A percentile compares a stretch with the other conserved stretches of the same genome.
These are phyloP conservation scores for Theretra japonica DNA, from an alignment of 2,888 invertebrate species.

Conservation along the genomic window DNA sequence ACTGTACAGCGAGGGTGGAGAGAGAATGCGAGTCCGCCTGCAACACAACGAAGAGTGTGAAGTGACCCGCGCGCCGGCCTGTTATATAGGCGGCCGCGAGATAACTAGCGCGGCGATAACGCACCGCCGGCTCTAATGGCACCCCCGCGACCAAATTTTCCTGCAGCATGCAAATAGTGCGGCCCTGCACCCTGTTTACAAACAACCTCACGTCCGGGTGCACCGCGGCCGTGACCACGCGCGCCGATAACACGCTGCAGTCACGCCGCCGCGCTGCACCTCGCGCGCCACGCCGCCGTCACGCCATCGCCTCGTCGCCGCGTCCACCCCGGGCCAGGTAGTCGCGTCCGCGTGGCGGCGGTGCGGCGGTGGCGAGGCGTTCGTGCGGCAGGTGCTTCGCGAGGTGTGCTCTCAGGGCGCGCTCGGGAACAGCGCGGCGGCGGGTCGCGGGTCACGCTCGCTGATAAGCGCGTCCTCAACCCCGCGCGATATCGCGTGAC, in stretches of 20 bases:
- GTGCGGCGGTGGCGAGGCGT: too few species aligned
- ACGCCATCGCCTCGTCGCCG: neutral
- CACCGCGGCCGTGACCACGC: constrained; percentile 30
- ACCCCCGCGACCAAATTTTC: constrained; percentile 30
- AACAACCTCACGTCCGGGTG: constrained; percentile 40
- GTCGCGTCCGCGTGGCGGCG: neutral
- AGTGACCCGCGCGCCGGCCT: constrained; percentile 37
- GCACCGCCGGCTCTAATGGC: constrained; percentile 5
- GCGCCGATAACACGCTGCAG: constrained; percentile 3
- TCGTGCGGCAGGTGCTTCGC: neutral
- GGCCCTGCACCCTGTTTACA: constrained; percentile 37
- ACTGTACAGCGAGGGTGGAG: constrained; percentile 26
- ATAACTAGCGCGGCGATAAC: constrained; percentile 30
- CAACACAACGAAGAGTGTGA: constrained; percentile 54
- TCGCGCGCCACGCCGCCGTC: too few species aligned
- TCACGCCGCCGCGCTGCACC: neutral
- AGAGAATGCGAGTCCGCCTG: constrained; percentile 44
- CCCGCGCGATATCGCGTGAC: neutral
- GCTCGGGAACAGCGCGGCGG: neutral
- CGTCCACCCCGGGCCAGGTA: neutral
- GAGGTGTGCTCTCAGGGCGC: neutral
- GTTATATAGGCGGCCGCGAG: constrained; percentile 47
- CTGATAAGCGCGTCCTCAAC: neutral
- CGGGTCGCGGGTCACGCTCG: neutral
- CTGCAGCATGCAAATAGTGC: constrained; percentile 23